Conservation (phyloP, 2,113 vertebrate genomes). For the Todiramphus chloris region DNA sequence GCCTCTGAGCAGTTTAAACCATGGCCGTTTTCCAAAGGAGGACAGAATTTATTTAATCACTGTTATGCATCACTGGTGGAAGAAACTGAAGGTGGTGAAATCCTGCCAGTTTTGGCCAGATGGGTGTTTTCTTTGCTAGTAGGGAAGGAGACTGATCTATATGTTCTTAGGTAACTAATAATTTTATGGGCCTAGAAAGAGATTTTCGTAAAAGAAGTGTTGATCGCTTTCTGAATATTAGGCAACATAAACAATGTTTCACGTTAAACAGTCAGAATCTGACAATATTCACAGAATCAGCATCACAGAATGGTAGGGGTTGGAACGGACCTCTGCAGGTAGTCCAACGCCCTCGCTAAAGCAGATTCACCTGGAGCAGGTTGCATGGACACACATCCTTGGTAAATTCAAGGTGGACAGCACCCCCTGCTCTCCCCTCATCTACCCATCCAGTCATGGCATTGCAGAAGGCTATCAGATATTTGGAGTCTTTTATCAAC, state of each 20-base stretch:
- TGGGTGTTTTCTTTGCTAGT: background rate
- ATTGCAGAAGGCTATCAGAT: no score
- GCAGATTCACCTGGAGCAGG: no score
- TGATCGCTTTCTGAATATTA: background rate
- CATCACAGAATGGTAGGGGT: no score
- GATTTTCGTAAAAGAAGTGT: background rate
- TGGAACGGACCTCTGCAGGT: no score
- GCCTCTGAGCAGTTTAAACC: background rate
- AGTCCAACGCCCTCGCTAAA: no score
- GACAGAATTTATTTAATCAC: constrained; percentile 3
- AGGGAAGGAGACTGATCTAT: background rate
- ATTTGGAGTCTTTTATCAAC: background rate
- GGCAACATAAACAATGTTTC: background rate
- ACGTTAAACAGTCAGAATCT: background rate
- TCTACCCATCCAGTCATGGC: no score
- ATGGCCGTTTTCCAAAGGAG: background rate
- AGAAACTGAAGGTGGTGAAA: background rate
- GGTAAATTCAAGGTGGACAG: no score
- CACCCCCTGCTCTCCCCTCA: no score
- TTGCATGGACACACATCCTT: no score
- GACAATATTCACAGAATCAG: background rate
- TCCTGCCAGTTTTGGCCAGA: background rate
- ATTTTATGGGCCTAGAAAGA: background rate
- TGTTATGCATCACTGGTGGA: background rate
- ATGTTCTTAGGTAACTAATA: background rate